Percentiles rank a stretch among this genome's conserved stretches.
Conservation (phyloP, 2,797 vertebrate genomes). For the Arctocebus calabarensis region DNA sequence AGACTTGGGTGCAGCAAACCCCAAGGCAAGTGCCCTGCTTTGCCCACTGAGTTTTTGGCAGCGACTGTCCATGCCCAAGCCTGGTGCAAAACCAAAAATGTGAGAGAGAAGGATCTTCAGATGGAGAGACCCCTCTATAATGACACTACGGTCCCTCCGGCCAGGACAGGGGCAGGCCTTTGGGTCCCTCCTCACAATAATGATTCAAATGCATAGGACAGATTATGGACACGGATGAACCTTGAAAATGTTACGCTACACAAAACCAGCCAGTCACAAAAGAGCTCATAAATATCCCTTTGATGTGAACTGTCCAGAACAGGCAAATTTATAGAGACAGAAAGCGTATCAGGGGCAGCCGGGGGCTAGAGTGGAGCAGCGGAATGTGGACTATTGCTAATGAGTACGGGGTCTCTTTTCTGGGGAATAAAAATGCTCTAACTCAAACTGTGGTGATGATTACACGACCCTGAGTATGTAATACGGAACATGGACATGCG, state of each 20-base stretch:
- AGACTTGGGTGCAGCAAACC: neutral
- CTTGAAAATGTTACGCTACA: neutral
- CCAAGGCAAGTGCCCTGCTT: neutral
- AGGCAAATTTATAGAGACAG: neutral
- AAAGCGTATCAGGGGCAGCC: neutral
- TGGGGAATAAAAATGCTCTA: neutral
- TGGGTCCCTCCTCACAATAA: neutral
- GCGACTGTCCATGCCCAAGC: neutral
- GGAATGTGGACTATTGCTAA: neutral
- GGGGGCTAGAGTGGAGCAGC: neutral
- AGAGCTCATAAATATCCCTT: neutral
- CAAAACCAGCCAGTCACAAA: neutral
- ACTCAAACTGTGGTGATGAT: neutral
- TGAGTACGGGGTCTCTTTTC: neutral
- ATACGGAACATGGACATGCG: neutral
- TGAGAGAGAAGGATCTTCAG: neutral
- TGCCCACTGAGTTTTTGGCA: neutral
- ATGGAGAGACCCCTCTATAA: neutral
- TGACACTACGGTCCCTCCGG: accelerated
- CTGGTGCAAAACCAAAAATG: neutral
- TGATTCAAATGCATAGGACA: neutral
- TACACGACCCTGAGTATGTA: neutral
- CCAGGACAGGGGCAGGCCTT: accelerated
- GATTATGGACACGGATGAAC: neutral
- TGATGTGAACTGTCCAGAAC: neutral